Conservation (phyloP, 2,888 invertebrate species). For the Philhelius pedissequus region DNA sequence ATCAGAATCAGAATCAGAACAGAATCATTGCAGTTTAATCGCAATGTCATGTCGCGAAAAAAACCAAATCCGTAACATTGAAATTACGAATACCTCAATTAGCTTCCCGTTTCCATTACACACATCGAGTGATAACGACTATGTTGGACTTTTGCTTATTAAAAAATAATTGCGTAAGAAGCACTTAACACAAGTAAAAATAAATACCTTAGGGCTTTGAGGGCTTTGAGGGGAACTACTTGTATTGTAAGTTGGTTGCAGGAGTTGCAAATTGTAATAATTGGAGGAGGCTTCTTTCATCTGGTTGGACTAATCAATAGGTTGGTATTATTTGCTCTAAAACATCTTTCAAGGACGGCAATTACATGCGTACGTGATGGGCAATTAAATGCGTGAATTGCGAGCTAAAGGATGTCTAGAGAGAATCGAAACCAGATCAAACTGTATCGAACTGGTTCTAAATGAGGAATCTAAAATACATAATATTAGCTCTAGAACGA, state of each 20-base stretch:
- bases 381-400: neutral
- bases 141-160: neutral
- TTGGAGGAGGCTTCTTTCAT: constrained; percentile 12
- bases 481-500: neutral
- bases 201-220: neutral
- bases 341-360: constrained; percentile 47
- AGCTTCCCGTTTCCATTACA: constrained; percentile 34
- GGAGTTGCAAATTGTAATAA: neutral
- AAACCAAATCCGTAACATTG: neutral
- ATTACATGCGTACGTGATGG: constrained; percentile 20
- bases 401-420: neutral
- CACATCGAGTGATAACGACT: constrained; percentile 49
- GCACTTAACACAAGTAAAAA: neutral
- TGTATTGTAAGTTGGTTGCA: constrained; percentile 5
- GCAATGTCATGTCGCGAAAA: neutral
- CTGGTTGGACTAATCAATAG: constrained; percentile 15
- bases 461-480: neutral
- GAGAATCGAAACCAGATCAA: neutral
- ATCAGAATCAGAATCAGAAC: neutral
- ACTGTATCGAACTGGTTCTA: no score
- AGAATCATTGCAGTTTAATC: neutral
- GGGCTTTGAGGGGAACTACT: neutral
- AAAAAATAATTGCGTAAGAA: neutral
- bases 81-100: constrained; percentile 24
- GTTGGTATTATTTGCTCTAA: constrained; percentile 29